phyloP scores from a whole-genome alignment of 2,797 vertebrate genomes.

The Smutsia temminckii region DNA sequence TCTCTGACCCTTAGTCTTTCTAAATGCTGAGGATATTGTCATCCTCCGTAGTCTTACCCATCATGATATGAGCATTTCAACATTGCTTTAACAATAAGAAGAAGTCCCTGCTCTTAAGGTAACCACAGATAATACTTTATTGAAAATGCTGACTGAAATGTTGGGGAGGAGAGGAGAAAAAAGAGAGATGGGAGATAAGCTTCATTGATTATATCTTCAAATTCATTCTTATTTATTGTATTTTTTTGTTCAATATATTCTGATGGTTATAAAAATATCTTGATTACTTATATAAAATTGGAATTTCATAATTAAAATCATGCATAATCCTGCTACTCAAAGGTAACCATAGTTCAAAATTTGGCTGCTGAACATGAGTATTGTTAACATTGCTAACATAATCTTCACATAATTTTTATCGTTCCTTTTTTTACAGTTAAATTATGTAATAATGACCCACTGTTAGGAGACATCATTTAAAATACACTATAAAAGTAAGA shows the following conservation, averaged over 20 bases:
- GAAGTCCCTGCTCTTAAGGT: background rate
- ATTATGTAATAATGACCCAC: background rate
- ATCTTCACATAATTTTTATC: background rate
- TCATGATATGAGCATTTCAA: background rate
- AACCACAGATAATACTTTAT: background rate
- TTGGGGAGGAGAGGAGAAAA: background rate
- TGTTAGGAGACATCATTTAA: background rate
- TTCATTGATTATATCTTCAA: background rate
- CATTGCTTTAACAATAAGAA: slow-evolving; percentile 14
- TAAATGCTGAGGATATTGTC: background rate
- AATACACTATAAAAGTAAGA: background rate
- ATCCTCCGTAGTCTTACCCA: background rate
- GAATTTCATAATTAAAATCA: slow-evolving; percentile 48
- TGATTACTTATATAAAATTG: background rate
- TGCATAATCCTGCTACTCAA: background rate
- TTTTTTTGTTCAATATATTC: background rate
- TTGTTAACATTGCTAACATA: background rate
- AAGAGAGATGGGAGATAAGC: background rate
- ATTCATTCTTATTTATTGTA: background rate
- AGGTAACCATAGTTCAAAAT: background rate
- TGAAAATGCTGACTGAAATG: slow-evolving; percentile 2
- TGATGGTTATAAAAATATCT: slow-evolving; percentile 2
- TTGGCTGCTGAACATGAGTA: background rate
- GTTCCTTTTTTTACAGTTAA: background rate
- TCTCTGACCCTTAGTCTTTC: background rate